These are phyloP conservation scores for Myotis daubentonii DNA, from an alignment of 2,797 vertebrate genomes.

Conservation along the genomic window DNA sequence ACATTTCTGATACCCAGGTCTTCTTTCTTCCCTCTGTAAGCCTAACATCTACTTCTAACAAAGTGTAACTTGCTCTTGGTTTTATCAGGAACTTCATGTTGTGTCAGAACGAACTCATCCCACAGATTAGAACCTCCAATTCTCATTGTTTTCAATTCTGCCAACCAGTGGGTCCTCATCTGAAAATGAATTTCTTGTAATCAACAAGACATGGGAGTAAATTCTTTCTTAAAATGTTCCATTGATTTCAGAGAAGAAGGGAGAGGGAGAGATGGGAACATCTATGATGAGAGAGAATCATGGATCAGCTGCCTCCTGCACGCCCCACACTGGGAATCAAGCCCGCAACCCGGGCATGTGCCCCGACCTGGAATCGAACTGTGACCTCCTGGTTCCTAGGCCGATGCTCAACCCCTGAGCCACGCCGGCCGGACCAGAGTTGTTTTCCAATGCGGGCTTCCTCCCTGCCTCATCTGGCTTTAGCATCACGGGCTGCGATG, in stretches of 20 bases:
- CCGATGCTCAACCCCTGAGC: no score
- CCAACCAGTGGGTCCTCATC: background rate
- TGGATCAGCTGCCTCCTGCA: no score
- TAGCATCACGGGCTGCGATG: background rate
- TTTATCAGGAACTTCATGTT: background rate
- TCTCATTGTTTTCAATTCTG: background rate
- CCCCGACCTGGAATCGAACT: no score
- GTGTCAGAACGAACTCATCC: background rate
- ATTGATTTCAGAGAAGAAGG: no score
- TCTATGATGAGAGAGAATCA: no score
- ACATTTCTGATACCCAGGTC: background rate
- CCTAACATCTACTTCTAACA: background rate
- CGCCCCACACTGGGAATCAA: accelerated
- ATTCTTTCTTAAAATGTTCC: no score
- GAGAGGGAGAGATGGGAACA: no score
- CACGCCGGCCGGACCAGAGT: background rate
- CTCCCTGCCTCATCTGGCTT: background rate
- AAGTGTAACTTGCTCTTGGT: background rate
- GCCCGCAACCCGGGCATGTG: no score
- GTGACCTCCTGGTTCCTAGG: no score
- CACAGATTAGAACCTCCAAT: background rate
- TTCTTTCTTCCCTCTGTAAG: background rate
- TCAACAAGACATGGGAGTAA: no score
- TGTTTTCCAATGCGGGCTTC: background rate
- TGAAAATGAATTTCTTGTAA: background rate